Evolutionary conservation across 2,797 vertebrate species (phyloP), one percentile per base, ranked within the genome.

Genomic region (Clarias fuscus): DNA sequence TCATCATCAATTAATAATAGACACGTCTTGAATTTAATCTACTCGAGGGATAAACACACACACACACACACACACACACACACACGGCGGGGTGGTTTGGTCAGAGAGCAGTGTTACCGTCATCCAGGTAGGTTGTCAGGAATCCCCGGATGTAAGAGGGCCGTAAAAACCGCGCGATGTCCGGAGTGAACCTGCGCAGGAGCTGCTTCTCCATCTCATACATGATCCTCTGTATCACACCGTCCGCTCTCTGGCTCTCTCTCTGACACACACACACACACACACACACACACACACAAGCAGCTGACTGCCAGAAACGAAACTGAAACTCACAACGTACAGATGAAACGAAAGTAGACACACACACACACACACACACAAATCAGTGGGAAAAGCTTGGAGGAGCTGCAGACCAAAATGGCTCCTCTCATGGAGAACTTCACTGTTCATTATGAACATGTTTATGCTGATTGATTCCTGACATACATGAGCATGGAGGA

Each of bases 91-190:
- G 1, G 17, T n/a, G 2, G 14, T 3, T n/a, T 48, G 2, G 8
- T 59, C 4, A 13, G 14, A 2, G 11, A 43, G 0, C 14, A 27
- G 11, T 11, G 7, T 76, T 18, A 93, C 92, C 91, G 73, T 22
- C 2, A 2, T 85, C 67, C 58, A 92, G 72, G 72, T 91, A 88
- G 0, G 3, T 5, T 1, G 14, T 85, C 89, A 93, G 72, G 84
- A 91, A 92, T n/a, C 14, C 48, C 30, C 76, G 88, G 8, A 93
- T 89, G 53, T 91, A 82, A 1, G 91, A 91, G 15, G 92, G 92
- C 17, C 89, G 91, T 27, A 93, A 56, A 43, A 86, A 82, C 1
- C 67, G 48, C 5, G 37, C 11, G 15, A 93, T 87, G 53, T 91
- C 88, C 1, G 2, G 0, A 2, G 27, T 67, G 7, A 5, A 91